Conservation (phyloP, 2,888 invertebrate species). For the Schizaphis graminum region DNA sequence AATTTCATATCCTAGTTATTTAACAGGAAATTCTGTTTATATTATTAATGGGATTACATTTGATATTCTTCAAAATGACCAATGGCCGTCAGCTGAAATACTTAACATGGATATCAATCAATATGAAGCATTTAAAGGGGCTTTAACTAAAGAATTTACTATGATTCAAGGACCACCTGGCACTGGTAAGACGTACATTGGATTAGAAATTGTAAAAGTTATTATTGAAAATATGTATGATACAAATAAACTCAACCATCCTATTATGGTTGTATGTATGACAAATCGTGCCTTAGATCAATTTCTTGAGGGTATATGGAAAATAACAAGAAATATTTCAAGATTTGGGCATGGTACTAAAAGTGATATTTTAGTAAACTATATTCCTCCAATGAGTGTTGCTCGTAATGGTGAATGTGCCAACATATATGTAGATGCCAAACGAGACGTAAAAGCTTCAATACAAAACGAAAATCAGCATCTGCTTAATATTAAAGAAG, state of each 20-base stretch:
- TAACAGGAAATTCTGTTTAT: constrained; percentile 67
- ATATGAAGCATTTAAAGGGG: constrained; percentile 77
- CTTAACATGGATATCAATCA: constrained; percentile 79
- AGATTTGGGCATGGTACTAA: constrained; percentile 49
- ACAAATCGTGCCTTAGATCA: constrained; percentile 91
- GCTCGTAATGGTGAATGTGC: neutral
- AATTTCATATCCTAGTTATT: constrained; percentile 71
- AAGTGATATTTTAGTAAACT: constrained; percentile 48
- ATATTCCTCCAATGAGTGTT: neutral
- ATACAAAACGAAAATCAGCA: neutral
- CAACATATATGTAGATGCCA: constrained; percentile 2
- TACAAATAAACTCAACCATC: constrained; percentile 69
- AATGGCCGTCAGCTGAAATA: constrained; percentile 69
- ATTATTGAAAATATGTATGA: constrained; percentile 75
- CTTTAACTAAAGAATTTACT: constrained; percentile 80
- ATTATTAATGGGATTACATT: constrained; percentile 63
- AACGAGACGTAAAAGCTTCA: neutral
- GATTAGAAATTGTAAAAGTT: constrained; percentile 80
- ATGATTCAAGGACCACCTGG: constrained; percentile 91
- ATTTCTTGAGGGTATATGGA: constrained; percentile 78
- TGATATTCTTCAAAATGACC: constrained; percentile 59
- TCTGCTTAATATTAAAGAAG: constrained; percentile 17
- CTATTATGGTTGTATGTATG: constrained; percentile 82
- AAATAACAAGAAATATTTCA: constrained; percentile 67
- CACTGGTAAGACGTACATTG: constrained; percentile 87